Conservation (phyloP, 2,888 invertebrate species). For the Drosophila suboccidentalis region DNA sequence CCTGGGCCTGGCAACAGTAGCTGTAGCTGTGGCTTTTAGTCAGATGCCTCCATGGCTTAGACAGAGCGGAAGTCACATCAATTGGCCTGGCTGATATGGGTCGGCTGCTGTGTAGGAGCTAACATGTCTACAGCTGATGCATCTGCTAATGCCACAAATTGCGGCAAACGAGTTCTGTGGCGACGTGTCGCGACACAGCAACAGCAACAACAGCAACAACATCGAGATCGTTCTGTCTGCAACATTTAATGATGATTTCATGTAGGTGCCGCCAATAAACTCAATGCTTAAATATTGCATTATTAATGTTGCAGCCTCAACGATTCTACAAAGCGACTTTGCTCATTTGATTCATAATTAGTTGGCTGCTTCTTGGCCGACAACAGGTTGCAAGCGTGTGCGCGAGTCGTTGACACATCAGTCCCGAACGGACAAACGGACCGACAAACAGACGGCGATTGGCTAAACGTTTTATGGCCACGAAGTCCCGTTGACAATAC, state of each 20-base stretch:
- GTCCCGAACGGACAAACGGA: constrained; percentile 28
- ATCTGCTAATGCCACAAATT: constrained; percentile 73
- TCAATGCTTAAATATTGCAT: constrained; percentile 77
- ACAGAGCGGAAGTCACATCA: constrained; percentile 75
- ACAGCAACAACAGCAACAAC: background rate
- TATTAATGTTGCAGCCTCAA: constrained; percentile 63
- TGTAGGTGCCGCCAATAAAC: constrained; percentile 81
- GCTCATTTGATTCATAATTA: constrained; percentile 77
- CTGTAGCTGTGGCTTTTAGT: constrained; percentile 25
- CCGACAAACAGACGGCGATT: constrained; percentile 50
- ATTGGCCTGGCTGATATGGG: constrained; percentile 64
- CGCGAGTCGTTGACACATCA: constrained; percentile 47
- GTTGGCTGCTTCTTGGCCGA: constrained; percentile 42
- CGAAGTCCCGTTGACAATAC: constrained; percentile 74
- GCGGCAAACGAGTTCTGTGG: constrained; percentile 70
- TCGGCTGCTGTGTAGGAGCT: constrained; percentile 60
- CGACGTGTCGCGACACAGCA: constrained; percentile 15
- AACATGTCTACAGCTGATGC: constrained; percentile 53
- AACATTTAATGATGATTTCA: constrained; percentile 75
- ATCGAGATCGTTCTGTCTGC: constrained; percentile 36
- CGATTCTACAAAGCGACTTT: constrained; percentile 33
- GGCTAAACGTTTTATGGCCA: constrained; percentile 74
- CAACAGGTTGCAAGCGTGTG: constrained; percentile 63
- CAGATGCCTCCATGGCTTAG: constrained; percentile 17
- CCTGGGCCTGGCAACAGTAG: constrained; percentile 40